phyloP scores from a whole-genome alignment of 1,140 invertebrate genomes.

The Drosophila aff. region DNA sequence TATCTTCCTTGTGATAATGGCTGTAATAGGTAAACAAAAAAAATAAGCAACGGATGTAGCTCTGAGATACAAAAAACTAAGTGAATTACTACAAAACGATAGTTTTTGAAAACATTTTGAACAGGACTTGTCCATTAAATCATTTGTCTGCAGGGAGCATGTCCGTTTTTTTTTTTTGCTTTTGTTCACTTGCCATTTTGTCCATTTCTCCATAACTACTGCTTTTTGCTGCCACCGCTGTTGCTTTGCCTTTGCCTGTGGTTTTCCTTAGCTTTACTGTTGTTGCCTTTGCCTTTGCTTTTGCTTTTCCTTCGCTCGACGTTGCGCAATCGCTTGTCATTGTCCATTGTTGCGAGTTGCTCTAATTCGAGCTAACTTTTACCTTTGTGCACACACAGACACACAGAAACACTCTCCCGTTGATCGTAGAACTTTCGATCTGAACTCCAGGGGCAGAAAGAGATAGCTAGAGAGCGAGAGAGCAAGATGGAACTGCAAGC shows the following conservation, averaged over 20 bases:
- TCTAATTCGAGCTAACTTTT: conserved; percentile 73
- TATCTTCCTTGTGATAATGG: not conserved
- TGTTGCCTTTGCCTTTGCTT: conserved; percentile 18
- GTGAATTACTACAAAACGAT: not conserved
- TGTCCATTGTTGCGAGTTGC: conserved; percentile 53
- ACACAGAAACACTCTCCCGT: not conserved
- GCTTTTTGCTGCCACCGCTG: not conserved
- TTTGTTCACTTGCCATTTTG: not conserved
- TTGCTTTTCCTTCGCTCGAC: conserved; percentile 26
- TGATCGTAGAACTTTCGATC: conserved; percentile 52
- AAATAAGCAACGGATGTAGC: no score
- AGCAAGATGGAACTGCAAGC: not conserved
- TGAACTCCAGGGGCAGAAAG: conserved; percentile 17
- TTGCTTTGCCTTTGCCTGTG: conserved; percentile 19
- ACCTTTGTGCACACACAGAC: conserved; percentile 52
- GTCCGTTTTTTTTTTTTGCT: not conserved
- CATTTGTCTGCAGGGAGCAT: not conserved
- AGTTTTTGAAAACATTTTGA: not conserved
- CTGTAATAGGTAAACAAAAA: no score
- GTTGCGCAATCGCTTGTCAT: conserved; percentile 74
- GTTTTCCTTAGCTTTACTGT: conserved; percentile 4
- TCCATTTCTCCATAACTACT: conserved; percentile 11
- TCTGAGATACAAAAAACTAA: no score
- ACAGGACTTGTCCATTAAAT: not conserved
- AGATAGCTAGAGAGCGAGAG: not conserved